phyloP scores from a whole-genome alignment of 2,888 invertebrate species.

The Anagyrus pseudococci region DNA sequence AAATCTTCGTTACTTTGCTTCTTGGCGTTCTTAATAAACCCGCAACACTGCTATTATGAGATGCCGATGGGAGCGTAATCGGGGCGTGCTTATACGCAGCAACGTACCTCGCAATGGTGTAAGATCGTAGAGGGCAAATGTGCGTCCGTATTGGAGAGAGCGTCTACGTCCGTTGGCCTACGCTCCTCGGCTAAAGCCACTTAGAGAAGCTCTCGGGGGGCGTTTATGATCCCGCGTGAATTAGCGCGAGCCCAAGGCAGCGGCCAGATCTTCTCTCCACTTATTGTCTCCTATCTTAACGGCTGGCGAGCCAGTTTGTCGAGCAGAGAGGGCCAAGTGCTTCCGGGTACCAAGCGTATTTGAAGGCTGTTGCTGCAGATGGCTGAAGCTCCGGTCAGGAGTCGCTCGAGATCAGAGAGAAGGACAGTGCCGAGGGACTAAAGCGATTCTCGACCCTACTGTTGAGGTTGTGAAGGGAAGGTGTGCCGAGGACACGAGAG shows the following conservation, averaged over 20 bases:
- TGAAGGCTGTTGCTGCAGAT: background rate
- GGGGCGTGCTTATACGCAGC: too few species aligned
- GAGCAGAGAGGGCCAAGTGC: conserved; percentile 3
- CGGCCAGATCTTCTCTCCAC: conserved; percentile 2
- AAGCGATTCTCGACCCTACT: too few species aligned
- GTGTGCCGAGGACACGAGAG: too few species aligned
- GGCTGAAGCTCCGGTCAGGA: background rate
- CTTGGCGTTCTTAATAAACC: too few species aligned
- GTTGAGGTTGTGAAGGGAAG: too few species aligned
- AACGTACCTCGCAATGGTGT: too few species aligned
- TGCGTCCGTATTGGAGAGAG: background rate
- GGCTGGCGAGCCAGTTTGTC: conserved; percentile 23
- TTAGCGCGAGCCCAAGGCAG: conserved; percentile 25
- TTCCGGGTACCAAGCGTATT: conserved; percentile 23
- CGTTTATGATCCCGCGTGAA: conserved; percentile 31
- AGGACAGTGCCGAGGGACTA: too few species aligned
- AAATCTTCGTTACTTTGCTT: too few species aligned
- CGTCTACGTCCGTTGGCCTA: too few species aligned
- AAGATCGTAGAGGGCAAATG: background rate
- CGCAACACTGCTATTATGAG: too few species aligned
- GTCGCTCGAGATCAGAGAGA: too few species aligned
- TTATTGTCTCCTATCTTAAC: conserved; percentile 21
- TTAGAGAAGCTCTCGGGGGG: conserved; percentile 9
- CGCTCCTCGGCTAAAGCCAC: conserved; percentile 29
- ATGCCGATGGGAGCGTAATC: too few species aligned